These are phyloP conservation scores for Melitaea cinxia DNA, from an alignment of 1,140 invertebrate genomes.

Conservation along the genomic window DNA sequence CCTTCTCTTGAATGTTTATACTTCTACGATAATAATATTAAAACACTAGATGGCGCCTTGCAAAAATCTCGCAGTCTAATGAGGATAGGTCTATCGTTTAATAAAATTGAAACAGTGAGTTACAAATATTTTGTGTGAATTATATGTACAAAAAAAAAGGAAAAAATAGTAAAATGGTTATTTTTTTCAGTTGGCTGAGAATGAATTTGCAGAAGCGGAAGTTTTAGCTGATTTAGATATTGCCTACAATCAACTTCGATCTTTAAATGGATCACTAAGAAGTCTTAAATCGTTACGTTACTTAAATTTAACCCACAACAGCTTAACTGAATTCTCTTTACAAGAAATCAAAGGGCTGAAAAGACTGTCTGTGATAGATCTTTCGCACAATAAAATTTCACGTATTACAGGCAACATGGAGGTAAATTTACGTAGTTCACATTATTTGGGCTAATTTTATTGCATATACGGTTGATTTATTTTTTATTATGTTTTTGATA, in stretches of 20 bases:
- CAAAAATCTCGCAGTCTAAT: slow-evolving; percentile 85
- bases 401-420: slow-evolving; percentile 85
- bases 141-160: background rate
- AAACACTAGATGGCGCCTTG: slow-evolving; percentile 85
- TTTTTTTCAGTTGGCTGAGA: slow-evolving; percentile 84
- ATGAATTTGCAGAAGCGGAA: slow-evolving; percentile 87
- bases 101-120: slow-evolving; percentile 87
- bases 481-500: background rate
- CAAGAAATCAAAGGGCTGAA: slow-evolving; percentile 88
- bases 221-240: slow-evolving; percentile 86
- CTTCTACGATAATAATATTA: slow-evolving; percentile 87
- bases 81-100: slow-evolving; percentile 86
- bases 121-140: background rate
- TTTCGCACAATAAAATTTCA: slow-evolving; percentile 88
- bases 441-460: background rate
- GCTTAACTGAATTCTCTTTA: slow-evolving; percentile 88
- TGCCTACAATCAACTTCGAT: slow-evolving; percentile 86
- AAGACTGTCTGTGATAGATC: slow-evolving; percentile 85
- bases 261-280: slow-evolving; percentile 88
- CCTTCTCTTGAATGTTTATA: slow-evolving; percentile 86
- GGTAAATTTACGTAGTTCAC: slow-evolving; percentile 67
- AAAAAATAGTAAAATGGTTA: background rate
- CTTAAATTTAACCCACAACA: slow-evolving; percentile 89
- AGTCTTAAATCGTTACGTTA: slow-evolving; percentile 85
- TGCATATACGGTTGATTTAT: too few relatives aligned